A percentile compares a stretch with the other conserved stretches of the same genome.
phyloP scores from a whole-genome alignment of 2,113 vertebrate genomes.

The Hydropotes inermis region DNA sequence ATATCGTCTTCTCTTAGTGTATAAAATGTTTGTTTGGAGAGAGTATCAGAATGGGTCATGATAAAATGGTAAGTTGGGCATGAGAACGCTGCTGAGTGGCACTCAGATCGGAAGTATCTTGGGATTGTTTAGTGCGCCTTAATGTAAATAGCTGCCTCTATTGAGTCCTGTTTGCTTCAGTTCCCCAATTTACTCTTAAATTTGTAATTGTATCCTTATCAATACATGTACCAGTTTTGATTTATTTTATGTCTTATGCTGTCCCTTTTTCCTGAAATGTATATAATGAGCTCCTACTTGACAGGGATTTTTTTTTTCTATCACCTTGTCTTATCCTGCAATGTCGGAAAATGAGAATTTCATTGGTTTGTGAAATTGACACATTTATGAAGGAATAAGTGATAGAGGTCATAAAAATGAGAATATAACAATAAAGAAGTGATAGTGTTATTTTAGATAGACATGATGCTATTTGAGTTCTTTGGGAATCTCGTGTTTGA shows the following conservation, averaged over 20 bases:
- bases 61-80: background rate
- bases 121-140: background rate
- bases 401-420: background rate
- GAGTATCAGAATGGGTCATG: background rate
- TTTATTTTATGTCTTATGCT: background rate
- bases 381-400: background rate
- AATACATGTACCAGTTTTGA: background rate
- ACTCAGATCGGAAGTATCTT: background rate
- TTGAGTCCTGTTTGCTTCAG: background rate
- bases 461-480: background rate
- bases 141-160: background rate
- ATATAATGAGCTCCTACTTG: slow-evolving; percentile 34
- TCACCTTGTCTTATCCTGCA: background rate
- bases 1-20: background rate
- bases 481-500: background rate
- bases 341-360: background rate
- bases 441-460: background rate
- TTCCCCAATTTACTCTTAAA: background rate
- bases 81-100: background rate
- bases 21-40: background rate
- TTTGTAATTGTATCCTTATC: background rate
- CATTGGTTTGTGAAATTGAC: background rate
- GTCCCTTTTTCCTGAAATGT: background rate
- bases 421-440: background rate
- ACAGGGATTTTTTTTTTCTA: slow-evolving; percentile 25